Percentiles rank a stretch among this genome's conserved stretches.
phyloP scores from a whole-genome alignment of 2,888 invertebrate genomes.

The Cotesia congregata region DNA sequence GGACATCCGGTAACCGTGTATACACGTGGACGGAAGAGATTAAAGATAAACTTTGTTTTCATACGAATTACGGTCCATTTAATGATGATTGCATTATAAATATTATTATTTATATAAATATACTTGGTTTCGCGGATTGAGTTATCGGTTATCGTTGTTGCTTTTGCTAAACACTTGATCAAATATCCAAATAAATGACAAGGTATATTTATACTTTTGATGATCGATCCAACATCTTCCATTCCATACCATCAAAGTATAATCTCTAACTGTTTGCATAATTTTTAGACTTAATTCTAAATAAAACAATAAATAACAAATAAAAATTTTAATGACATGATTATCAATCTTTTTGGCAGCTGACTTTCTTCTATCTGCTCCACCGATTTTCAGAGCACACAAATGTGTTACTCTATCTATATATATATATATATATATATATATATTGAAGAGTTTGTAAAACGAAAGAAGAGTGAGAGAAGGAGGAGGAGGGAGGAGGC shows the following conservation, averaged over 20 bases:
- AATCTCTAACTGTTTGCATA: too few relatives aligned
- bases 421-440: constrained; percentile 1
- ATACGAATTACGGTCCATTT: background rate
- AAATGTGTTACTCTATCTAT: background rate
- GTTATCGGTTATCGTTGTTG: background rate
- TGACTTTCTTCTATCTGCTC: constrained; percentile 19
- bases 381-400: constrained; percentile 19
- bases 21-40: background rate
- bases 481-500: constrained; percentile 16
- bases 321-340: background rate
- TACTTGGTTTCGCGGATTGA: background rate
- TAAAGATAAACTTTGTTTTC: background rate
- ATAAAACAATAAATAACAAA: background rate
- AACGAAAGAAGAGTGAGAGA: constrained; percentile 14
- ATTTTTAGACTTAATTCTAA: too few relatives aligned
- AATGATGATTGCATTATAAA: background rate
- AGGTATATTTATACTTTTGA: too few relatives aligned
- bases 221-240: too few relatives aligned
- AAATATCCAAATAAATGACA: too few relatives aligned
- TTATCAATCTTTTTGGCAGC: background rate
- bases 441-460: constrained; percentile 13
- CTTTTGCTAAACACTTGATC: background rate
- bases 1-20: background rate
- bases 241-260: too few relatives aligned
- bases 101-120: background rate